Base-by-base conservation (phyloP, 2,888 invertebrate genomes). In the Netelia inedita region DNA sequence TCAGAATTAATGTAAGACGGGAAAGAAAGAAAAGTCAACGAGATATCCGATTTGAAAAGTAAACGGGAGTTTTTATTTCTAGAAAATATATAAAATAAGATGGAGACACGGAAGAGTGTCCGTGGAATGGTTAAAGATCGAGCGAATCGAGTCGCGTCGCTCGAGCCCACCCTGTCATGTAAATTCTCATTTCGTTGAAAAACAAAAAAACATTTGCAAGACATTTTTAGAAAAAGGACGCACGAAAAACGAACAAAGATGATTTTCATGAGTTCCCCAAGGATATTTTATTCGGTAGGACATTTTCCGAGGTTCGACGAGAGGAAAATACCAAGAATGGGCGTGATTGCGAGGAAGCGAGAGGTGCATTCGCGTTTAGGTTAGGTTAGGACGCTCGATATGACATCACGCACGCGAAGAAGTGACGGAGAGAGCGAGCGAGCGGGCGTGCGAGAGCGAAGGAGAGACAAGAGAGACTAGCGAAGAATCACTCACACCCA, bases 301-400 rank as follows among this genome's bases (percentile, higher is more conserved):
- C 66, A 53, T 50, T 61, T 55, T 68, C 66, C 69, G 10, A 46
- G 43, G 59, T 53, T 76, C 35, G 35, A 55, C 16, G 35, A 55
- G 35, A 65, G 71, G 83, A 82, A 88, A 90, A 89, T 91, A 91
- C 90, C 89, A 88, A 85, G 90, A 93, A 92, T 92, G 93, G 92
- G 92, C 92, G 93, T 93, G 92, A 92, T 92, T 89, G 90, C 71
- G 88, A 87, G 83, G 83, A 86, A 82, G 72, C 81, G 41, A 80
- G 87, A 85, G 81, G 78, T 84, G 79, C 81, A 85, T 82, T 80
- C 53, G 76, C 61, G 82, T 85, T 66, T 71, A 86, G 88, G 91
- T 90, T 91, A 92, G 92, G 92, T 92, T 91, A 90, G 89, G 88
- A 90, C 88, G 71, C 87, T 85, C 86, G 90, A 91, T 89, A 89